Percentiles rank a stretch among this genome's conserved stretches.
Conservation (phyloP, 2,113 vertebrate genomes). For the Dasyurus viverrinus region DNA sequence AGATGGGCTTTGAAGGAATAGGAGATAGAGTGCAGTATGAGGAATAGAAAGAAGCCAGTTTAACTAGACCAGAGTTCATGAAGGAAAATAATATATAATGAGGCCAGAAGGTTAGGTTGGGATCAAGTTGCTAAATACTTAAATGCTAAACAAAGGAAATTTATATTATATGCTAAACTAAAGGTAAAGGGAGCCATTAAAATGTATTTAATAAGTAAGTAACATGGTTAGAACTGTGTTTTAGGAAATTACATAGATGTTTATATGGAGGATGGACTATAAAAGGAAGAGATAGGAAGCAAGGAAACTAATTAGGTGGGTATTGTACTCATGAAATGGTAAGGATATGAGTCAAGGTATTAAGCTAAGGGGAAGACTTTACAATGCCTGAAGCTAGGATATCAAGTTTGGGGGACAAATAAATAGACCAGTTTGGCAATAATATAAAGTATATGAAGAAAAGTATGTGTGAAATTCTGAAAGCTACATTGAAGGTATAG, state of each 20-base stretch:
- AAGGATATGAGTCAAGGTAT: no score
- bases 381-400: not conserved
- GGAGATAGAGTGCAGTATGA: not conserved
- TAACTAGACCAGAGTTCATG: not conserved
- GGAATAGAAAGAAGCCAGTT: not conserved
- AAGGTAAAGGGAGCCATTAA: no score
- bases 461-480: not conserved
- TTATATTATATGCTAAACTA: no score
- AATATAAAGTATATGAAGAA: not conserved
- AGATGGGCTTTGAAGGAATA: not conserved
- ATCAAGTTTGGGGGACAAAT: not conserved
- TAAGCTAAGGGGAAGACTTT: not conserved
- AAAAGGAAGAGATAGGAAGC: no score
- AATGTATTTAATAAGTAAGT: no score
- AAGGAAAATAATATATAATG: not conserved
- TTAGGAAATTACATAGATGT: no score
- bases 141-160: no score
- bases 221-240: no score
- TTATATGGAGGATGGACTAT: no score
- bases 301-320: no score
- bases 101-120: not conserved
- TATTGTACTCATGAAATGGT: no score
- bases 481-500: not conserved
- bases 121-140: not conserved
- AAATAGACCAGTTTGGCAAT: not conserved